Base-by-base conservation (phyloP, 2,888 invertebrate genomes). In the Tupiocoris notatus region DNA sequence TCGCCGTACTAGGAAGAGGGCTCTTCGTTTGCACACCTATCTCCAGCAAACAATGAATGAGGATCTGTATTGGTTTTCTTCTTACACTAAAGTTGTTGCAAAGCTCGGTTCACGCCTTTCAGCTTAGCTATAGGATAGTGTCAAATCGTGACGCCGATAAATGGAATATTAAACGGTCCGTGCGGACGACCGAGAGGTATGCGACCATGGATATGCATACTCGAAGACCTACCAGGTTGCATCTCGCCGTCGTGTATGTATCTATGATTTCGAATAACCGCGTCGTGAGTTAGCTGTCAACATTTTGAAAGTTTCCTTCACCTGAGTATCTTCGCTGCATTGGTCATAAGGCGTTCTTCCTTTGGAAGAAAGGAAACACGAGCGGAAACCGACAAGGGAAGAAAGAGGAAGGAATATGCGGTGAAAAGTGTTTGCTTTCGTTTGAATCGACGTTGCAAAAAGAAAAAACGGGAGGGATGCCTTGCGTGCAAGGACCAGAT, bases 91-190 rank as follows among this genome's bases (percentile, higher is more conserved):
- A 39, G 56, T 20, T 67, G 56, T 9, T n/a, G 39, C 39, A 3
- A 20, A 21, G 54, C 67, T 22, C 22, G 1, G 67, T 67, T 67
- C 67, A 67, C 67, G 67, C 67, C 67, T 67, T 57, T 56, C 67
- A 16, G 56, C 39, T 39, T 7, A 16, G 65, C n/a, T 12, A 39
- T 3, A 12, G 39, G 39, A 39, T 39, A 67, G 67, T 67, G 67
- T 67, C 67, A 67, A 67, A 67, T 67, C 67, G 67, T 67, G 67
- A 67, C 67, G 67, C 67, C 56, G 67, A 67, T 67, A 67, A 67
- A 67, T 67, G 56, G 67, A 67, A 67, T 67, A 67, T 67, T 67
- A 56, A 67, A 67, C 67, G 67, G 67, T 57, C 67, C 67, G 67
- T 67, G 67, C 39, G 39, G 39, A 7, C 39, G n/a, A n/a, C n/a